Conservation (phyloP, 2,888 invertebrate species). For the Mimumesa dahlbomi region DNA sequence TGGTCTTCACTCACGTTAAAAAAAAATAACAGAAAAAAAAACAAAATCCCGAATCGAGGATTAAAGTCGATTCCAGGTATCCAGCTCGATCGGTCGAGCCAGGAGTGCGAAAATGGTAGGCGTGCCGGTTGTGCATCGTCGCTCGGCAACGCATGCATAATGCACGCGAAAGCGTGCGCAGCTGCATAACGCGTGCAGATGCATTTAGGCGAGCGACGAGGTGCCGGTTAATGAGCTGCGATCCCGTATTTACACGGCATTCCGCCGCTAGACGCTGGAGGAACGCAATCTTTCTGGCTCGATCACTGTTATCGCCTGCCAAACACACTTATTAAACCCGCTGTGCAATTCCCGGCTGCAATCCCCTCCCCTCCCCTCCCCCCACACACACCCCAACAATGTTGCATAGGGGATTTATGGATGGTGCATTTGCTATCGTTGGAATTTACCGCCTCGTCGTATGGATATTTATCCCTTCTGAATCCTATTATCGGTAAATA, state of each 20-base stretch:
- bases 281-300: background rate
- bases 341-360: background rate
- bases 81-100: conserved; percentile 3
- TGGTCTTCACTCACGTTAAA: too few relatives aligned
- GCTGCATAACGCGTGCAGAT: conserved; percentile 48
- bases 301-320: background rate
- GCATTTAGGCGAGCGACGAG: conserved; percentile 37
- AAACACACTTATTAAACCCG: background rate
- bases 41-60: background rate
- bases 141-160: conserved; percentile 48
- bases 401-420: too few relatives aligned
- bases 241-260: conserved; percentile 3
- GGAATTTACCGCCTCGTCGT: too few relatives aligned
- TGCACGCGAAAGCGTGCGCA: conserved; percentile 40
- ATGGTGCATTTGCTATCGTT: too few relatives aligned
- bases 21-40: too few relatives aligned
- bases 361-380: too few relatives aligned
- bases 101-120: conserved; percentile 49
- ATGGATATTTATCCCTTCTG: too few relatives aligned
- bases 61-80: conserved; percentile 11
- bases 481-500: too few relatives aligned
- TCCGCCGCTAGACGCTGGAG: background rate
- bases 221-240: conserved; percentile 46
- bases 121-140: conserved; percentile 54
- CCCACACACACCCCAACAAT: too few relatives aligned